Evolutionary conservation across 2,113 vertebrate species (phyloP).

Genomic region (Tamias sibiricus): DNA sequence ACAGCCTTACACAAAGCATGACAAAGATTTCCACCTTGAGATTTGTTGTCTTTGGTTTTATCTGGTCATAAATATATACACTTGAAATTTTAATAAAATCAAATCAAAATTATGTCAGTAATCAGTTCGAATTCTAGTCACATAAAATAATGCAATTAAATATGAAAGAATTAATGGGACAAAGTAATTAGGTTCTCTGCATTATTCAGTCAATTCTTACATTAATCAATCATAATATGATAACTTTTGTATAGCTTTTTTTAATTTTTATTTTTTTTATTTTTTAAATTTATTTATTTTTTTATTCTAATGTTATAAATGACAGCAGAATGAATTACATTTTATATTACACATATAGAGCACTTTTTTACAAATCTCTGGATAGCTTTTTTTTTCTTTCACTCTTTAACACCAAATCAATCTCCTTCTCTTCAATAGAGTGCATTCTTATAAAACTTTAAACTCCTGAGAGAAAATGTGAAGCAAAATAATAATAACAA

Average conservation of each 20-base stretch:
- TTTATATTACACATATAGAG: too few relatives aligned
- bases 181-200: background rate
- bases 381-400: constrained; percentile 13
- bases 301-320: too few relatives aligned
- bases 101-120: background rate
- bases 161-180: constrained; percentile 24
- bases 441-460: constrained; percentile 34
- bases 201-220: constrained; percentile 24
- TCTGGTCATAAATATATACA: background rate
- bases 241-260: background rate
- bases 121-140: background rate
- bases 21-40: background rate
- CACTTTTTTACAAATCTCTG: too few relatives aligned
- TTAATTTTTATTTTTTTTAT: too few relatives aligned
- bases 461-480: background rate
- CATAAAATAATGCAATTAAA: constrained; percentile 49
- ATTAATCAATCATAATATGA: constrained; percentile 5
- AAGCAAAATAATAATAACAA: too few relatives aligned
- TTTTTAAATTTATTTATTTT: too few relatives aligned
- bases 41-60: background rate
- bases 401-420: constrained; percentile 50
- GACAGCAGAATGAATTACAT: too few relatives aligned
- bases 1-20: background rate
- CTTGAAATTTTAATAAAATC: constrained; percentile 19
- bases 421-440: background rate